A percentile compares a stretch with the other conserved stretches of the same genome.
Evolutionary conservation across 2,888 invertebrate genomes (phyloP).

Genomic region (Ametastegia equiseti): DNA sequence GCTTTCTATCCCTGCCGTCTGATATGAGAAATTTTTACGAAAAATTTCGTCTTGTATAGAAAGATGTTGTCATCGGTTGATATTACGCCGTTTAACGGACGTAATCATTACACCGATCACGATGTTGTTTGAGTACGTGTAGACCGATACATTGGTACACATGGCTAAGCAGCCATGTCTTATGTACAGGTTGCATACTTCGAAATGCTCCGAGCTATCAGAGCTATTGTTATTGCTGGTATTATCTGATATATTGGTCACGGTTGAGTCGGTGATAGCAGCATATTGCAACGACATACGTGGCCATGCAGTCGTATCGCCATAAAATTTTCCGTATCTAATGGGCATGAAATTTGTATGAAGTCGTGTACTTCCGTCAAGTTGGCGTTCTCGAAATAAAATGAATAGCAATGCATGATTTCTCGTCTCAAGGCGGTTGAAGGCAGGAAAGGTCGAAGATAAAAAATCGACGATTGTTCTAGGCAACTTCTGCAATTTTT

Average conservation of each 20-base stretch:
- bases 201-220: background rate
- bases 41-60: background rate
- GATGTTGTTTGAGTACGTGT: background rate
- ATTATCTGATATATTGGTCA: slow-evolving; percentile 6
- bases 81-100: slow-evolving; percentile 1
- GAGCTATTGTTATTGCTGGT: slow-evolving; percentile 18
- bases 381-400: background rate
- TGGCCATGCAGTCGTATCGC: background rate
- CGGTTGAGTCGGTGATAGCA: background rate
- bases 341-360: slow-evolving; percentile 33
- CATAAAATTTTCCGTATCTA: slow-evolving; percentile 23
- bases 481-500: background rate
- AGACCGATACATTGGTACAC: background rate
- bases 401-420: background rate
- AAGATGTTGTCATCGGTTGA: slow-evolving; percentile 2
- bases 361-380: background rate
- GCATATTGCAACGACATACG: background rate
- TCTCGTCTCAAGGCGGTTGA: background rate
- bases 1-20: too few relatives aligned
- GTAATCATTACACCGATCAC: background rate
- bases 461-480: background rate
- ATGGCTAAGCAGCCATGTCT: background rate
- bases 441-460: background rate
- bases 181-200: background rate
- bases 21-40: background rate